Evolutionary conservation across 2,797 vertebrate species (phyloP), one percentile per base, ranked within the genome.

Genomic region (Podargus strigoides): DNA sequence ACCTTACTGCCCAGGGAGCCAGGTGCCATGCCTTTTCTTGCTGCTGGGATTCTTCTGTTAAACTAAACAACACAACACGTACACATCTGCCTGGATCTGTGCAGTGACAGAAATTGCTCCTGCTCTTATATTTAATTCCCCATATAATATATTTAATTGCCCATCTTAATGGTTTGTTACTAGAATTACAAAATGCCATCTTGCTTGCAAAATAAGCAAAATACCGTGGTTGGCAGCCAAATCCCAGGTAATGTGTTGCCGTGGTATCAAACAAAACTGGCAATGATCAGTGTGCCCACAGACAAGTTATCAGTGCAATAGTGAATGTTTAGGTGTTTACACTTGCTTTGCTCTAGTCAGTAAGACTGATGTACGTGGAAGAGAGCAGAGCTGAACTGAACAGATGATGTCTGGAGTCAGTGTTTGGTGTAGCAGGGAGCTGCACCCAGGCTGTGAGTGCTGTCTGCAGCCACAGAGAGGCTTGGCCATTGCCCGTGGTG

Each of bases 271-370:
- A 80, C 58, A 0, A 0, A 53, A 30, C 58, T 47, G 69, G n/a
- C 39, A 23, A 2, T 1, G 2, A 36, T 62, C 58, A 11, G 4
- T n/a, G 78, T 77, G 36, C n/a, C 52, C 0, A 0, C 1, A 1
- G 37, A 72, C 18, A 24, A 21, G 34, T 36, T 68, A 60, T 47
- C 87, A 19, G 66, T 36, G 59, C 14, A 41, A 10, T 60, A 66
- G n/a, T 52, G 44, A 42, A 10, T 14, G 27, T 66, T 47, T 7
- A 50, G 44, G 44, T 50, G 46, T 68, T 90, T 46, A 22, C 34
- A 4, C 7, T 69, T 0, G 0, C 52, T 81, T 93, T 52, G 12
- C 22, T 62, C 10, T 10, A 8, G 37, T 46, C 6, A 4, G 2
- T 63, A 42, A 58, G 23, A 24, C 3, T 0, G 1, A 26, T 6